Evolutionary conservation across 1,140 invertebrate species (phyloP).

Genomic region (Musca vetustissima): DNA sequence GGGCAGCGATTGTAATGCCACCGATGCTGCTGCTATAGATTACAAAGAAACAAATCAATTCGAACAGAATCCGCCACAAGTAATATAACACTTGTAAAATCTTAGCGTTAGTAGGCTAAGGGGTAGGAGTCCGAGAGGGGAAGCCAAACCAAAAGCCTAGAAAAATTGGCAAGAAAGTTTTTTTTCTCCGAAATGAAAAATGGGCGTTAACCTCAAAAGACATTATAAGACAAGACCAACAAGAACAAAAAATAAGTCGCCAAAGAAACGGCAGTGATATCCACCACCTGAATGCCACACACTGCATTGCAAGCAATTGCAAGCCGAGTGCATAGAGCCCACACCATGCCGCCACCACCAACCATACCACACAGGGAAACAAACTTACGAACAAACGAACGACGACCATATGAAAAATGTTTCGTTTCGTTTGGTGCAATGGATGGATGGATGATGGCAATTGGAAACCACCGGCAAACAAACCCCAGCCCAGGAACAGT

Average conservation of each 20-base stretch:
- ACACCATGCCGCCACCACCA: too few species aligned
- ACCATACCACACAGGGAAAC: neutral
- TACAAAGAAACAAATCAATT: too few species aligned
- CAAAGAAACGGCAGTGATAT: neutral
- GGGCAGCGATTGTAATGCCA: too few species aligned
- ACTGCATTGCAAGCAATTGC: neutral
- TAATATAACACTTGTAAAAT: too few species aligned
- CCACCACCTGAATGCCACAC: conserved; percentile 22
- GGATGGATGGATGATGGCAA: too few species aligned
- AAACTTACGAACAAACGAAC: conserved; percentile 3
- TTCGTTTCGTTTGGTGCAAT: too few species aligned
- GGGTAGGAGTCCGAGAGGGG: too few species aligned
- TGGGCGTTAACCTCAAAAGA: conserved; percentile 23
- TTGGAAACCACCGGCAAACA: neutral
- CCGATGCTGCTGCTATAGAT: too few species aligned
- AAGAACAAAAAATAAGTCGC: too few species aligned
- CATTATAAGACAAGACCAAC: conserved; percentile 14
- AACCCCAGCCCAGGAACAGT: conserved; percentile 1
- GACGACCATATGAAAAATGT: conserved; percentile 11
- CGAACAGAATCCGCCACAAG: too few species aligned
- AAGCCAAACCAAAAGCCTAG: too few species aligned
- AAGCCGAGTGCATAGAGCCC: neutral
- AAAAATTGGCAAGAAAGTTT: neutral
- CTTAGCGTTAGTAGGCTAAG: too few species aligned
- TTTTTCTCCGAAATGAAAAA: conserved; percentile 17